A percentile compares a stretch with the other conserved stretches of the same genome.
Evolutionary conservation across 2,113 vertebrate genomes (phyloP).

Genomic region (Nothocercus nigrocapillus): DNA sequence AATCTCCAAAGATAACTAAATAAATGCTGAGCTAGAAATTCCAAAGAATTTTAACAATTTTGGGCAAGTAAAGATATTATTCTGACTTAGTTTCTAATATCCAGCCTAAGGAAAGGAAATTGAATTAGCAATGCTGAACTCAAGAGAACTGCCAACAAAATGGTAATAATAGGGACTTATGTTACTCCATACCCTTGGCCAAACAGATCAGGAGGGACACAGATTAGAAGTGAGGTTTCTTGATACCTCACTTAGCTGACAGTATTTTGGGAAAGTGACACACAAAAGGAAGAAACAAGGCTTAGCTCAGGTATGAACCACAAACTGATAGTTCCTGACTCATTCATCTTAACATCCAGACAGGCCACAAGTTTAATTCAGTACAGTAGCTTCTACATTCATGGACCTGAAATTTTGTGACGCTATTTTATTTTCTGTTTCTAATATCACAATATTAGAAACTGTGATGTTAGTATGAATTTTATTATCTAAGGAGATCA

Average conservation of each 20-base stretch:
- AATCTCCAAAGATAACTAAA: conserved; percentile 44
- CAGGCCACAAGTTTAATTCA: not conserved
- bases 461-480: not conserved
- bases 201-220: not conserved
- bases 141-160: conserved; percentile 5
- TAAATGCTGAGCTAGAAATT: conserved; percentile 20
- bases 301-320: not conserved
- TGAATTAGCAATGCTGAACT: not conserved
- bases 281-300: not conserved
- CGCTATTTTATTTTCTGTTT: not conserved
- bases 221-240: not conserved
- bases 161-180: not conserved
- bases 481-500: not conserved
- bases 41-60: conserved; percentile 25
- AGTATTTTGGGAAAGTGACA: not conserved
- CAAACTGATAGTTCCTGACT: not conserved
- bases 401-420: not conserved
- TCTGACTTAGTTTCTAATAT: conserved; percentile 18
- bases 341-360: accelerated
- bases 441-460: not conserved
- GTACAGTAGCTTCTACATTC: not conserved
- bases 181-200: not conserved
- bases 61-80: conserved; percentile 5
- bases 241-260: accelerated
- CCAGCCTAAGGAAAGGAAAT: conserved; percentile 8